Evolutionary conservation across 2,888 invertebrate species (phyloP), one percentile per base, ranked within the genome.

Genomic region (Noctua comes): DNA sequence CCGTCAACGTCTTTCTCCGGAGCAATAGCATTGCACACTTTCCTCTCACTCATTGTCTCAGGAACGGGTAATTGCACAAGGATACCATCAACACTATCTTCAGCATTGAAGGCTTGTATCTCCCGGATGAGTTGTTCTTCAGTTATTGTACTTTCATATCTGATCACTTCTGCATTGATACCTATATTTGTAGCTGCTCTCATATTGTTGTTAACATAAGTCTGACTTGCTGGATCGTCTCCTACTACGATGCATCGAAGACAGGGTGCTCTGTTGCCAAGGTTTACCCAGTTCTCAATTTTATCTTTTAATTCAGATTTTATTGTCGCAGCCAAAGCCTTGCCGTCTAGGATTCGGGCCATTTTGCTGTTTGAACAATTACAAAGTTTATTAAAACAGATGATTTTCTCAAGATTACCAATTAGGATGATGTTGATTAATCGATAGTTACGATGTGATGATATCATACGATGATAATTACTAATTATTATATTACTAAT

Each of bases 1-100:
- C 99, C 99, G 95, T 99, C 99, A 0, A 99, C 99, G 97, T 99
- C 99, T 93, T 99, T 99, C 46, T 97, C 97, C 0, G 98, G 98
- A 57, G 97, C 95, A 0, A 99, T 98, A 0, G 98, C 97, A 96
- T 99, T 98, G 91, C 98, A 99, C 8, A 98, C 97, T 89, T 97
- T 97, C 82, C 98, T 97, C 91, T 98, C 98, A 88, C 97, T 97
- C 80, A 99, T 98, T 80, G 97, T 97, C 4, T 96, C 94, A 0
- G 99, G 99, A 68, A 99, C 97, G 0, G 99, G 99, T 70, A 99
- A 94, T 93, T 99, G 99, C 0, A 99, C 97, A 71, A 99, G 95
- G 87, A 99, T 98, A 0, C 99, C 99, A 95, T 99, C 98, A 1
- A 99, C 98, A 69, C 92, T 92, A 4, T 96, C 92, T 94, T 98